Evolutionary conservation across 1,140 invertebrate genomes (phyloP), one percentile per base, ranked within the genome.

Genomic region (Euwallacea fornicatus): DNA sequence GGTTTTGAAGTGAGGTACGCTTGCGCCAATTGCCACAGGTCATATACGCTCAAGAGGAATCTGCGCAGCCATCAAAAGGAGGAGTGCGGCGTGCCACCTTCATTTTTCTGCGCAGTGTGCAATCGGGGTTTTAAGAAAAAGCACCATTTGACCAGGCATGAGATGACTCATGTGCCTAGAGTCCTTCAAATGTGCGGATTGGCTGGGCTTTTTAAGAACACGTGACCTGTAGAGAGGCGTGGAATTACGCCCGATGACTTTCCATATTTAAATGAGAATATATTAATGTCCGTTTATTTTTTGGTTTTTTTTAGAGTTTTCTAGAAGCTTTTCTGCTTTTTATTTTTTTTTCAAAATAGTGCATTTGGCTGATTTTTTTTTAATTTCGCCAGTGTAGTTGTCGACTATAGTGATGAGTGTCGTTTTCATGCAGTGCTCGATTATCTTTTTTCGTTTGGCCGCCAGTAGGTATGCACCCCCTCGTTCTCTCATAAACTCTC

Each of bases 51-150:
- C 56, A 76, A 77, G 60, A 75, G 74, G 43, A 77, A 76, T 60
- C 54, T 79, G 33, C 74, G 67, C 44, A 76, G 74, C 64, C 78
- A 79, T 66, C 75, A 76, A 69, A 74, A 74, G 63, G 73, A 77
- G 15, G 76, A 77, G 63, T 79, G 78, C 55, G 78, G 78, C 8
- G 74, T 75, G 58, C 63, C 67, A 8, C 78, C 78, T 8, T 74
- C 73, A 41, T 78, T 76, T 72, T 76, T 75, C 58, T 88, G 87
- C 71, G 82, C 83, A 15, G 59, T 76, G 33, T 93, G 92, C 81
- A 85, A 87, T 7, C 92, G 91, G 83, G 88, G 86, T 66, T 90
- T 90, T 60, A 89, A 91, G 76, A 91, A 79, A 65, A 82, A 78
- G 66, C 82, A 82, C 0, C 83, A 56, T 50, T 75, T 85, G 42